A percentile compares a stretch with the other conserved stretches of the same genome.
These are phyloP conservation scores for Ferdinandea cuprea DNA, from an alignment of 2,888 invertebrate genomes.

Conservation along the genomic window DNA sequence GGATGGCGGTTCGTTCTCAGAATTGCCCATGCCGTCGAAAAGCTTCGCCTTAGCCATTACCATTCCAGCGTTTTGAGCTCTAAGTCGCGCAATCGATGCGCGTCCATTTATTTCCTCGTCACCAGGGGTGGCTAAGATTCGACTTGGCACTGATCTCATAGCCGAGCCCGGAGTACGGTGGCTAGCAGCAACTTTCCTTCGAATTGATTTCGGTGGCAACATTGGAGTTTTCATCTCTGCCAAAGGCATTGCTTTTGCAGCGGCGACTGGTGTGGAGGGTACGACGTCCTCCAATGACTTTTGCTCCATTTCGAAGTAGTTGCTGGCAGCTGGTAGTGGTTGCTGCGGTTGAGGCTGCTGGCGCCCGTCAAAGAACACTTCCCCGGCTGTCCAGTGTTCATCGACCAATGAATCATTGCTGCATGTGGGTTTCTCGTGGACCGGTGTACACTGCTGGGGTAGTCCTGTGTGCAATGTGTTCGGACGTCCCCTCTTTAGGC, in stretches of 20 bases:
- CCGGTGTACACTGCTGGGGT: constrained; percentile 68
- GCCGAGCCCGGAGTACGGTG: constrained; percentile 56
- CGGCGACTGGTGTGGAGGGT: constrained; percentile 50
- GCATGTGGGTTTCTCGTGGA: constrained; percentile 28
- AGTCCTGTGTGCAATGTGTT: constrained; percentile 83
- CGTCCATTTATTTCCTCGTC: constrained; percentile 84
- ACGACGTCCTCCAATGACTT: constrained; percentile 38
- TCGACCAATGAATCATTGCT: constrained; percentile 51
- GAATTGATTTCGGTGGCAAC: constrained; percentile 76
- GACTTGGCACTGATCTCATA: constrained; percentile 18
- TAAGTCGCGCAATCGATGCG: constrained; percentile 88
- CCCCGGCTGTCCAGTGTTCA: constrained; percentile 83
- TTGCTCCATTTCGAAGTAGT: constrained; percentile 50
- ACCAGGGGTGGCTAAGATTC: constrained; percentile 59
- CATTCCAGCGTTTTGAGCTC: constrained; percentile 91
- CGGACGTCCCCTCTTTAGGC: constrained; percentile 84
- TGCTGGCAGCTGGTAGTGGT: not conserved
- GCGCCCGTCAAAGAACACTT: constrained; percentile 80
- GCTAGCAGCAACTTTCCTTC: constrained; percentile 41
- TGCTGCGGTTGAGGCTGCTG: constrained; percentile 11
- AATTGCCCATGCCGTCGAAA: constrained; percentile 85
- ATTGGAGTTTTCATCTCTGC: constrained; percentile 77
- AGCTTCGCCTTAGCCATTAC: constrained; percentile 91
- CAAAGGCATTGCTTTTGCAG: constrained; percentile 33
- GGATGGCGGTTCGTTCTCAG: constrained; percentile 26